Evolutionary conservation across 2,113 vertebrate genomes (phyloP).

Genomic region (Haliaeetus leucogaster): DNA sequence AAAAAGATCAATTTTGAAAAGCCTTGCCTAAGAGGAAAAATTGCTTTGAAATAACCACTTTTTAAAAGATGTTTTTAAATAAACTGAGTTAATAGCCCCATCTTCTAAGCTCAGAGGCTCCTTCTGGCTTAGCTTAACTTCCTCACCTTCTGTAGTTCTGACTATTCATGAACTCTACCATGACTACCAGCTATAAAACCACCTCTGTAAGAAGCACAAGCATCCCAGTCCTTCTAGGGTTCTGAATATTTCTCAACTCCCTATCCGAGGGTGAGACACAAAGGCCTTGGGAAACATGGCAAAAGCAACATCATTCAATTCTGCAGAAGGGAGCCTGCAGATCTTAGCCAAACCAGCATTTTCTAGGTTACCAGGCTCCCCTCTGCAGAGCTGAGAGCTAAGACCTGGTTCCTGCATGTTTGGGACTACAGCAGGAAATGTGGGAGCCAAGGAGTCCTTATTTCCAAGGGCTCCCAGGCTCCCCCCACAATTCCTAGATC

Average conservation of each 20-base stretch:
- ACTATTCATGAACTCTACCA: neutral
- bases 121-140: neutral
- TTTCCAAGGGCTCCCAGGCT: neutral
- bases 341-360: neutral
- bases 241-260: neutral
- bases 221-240: neutral
- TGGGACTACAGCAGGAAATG: neutral
- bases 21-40: neutral
- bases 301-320: neutral
- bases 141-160: neutral
- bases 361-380: neutral
- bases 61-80: neutral
- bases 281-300: neutral
- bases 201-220: neutral
- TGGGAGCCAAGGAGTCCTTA: neutral
- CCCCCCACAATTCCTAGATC: neutral
- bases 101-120: neutral
- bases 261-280: neutral
- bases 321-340: neutral
- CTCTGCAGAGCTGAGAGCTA: neutral
- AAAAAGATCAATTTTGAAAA: neutral
- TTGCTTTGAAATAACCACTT: neutral
- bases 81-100: neutral
- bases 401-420: neutral
- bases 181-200: neutral